These are phyloP conservation scores for Brachionus plicatilis DNA, from an alignment of 1,140 invertebrate genomes.

Conservation along the genomic window DNA sequence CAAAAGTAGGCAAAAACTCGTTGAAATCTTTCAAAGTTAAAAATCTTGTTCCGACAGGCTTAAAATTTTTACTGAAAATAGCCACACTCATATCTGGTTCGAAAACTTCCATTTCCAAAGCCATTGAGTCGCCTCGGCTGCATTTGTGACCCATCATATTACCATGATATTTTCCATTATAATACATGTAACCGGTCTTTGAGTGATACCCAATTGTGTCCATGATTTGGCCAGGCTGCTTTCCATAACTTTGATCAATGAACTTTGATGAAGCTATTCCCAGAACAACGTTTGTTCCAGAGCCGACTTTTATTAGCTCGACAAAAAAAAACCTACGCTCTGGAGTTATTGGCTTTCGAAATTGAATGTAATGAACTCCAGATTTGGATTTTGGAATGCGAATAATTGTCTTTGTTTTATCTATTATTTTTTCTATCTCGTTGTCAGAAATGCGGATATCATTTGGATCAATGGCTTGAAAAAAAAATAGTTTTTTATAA, in stretches of 20 bases:
- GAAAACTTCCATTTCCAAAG: slow-evolving; percentile 47
- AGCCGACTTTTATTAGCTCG: slow-evolving; percentile 47
- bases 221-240: slow-evolving; percentile 47
- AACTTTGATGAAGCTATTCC: slow-evolving; percentile 47
- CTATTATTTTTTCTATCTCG: slow-evolving; percentile 44
- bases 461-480: slow-evolving; percentile 13
- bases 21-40: slow-evolving; percentile 42
- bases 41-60: slow-evolving; percentile 47
- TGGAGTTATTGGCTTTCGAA: slow-evolving; percentile 45
- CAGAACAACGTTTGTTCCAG: slow-evolving; percentile 49
- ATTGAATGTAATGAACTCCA: slow-evolving; percentile 51
- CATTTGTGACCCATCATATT: slow-evolving; percentile 48
- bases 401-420: slow-evolving; percentile 44
- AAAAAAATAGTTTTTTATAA: neutral
- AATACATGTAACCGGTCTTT: slow-evolving; percentile 48
- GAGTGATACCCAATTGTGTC: slow-evolving; percentile 50
- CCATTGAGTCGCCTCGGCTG: slow-evolving; percentile 50
- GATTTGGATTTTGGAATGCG: slow-evolving; percentile 44
- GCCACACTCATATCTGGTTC: slow-evolving; percentile 45
- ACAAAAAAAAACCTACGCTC: slow-evolving; percentile 46
- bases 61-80: slow-evolving; percentile 46
- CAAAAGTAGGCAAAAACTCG: slow-evolving; percentile 48
- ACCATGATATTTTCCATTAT: slow-evolving; percentile 46
- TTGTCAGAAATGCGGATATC: neutral
- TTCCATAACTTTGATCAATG: slow-evolving; percentile 42